These are phyloP conservation scores for Megastigmus dorsalis DNA, from an alignment of 2,888 invertebrate species.

Conservation along the genomic window DNA sequence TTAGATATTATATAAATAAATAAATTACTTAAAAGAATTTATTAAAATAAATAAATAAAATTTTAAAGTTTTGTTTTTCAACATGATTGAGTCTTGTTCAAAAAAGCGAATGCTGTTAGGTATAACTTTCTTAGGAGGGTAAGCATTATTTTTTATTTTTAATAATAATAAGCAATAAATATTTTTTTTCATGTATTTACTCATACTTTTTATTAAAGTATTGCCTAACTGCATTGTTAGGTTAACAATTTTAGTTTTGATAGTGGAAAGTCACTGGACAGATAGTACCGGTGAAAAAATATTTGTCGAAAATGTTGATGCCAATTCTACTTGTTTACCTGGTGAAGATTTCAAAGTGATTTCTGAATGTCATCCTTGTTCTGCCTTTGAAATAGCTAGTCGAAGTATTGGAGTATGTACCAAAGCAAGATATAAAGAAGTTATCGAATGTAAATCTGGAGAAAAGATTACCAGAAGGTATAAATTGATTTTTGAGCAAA, in stretches of 20 bases:
- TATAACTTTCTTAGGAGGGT: conserved; percentile 85
- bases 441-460: conserved; percentile 86
- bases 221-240: conserved; percentile 76
- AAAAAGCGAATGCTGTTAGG: conserved; percentile 89
- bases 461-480: conserved; percentile 87
- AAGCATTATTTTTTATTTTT: conserved; percentile 71
- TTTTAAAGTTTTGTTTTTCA: conserved; percentile 32
- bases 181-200: conserved; percentile 23
- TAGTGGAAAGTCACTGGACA: conserved; percentile 87
- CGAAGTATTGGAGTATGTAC: conserved; percentile 88
- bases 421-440: conserved; percentile 89
- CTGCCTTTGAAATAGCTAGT: conserved; percentile 88
- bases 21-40: too few relatives aligned
- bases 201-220: conserved; percentile 41
- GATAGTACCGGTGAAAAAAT: conserved; percentile 79
- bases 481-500: conserved; percentile 31
- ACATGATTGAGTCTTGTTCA: conserved; percentile 90
- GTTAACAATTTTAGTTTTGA: conserved; percentile 86
- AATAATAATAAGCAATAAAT: neutral
- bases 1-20: too few relatives aligned
- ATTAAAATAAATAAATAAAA: too few relatives aligned
- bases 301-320: conserved; percentile 80
- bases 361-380: conserved; percentile 89
- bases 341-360: conserved; percentile 83
- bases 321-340: conserved; percentile 86